Base-by-base conservation (phyloP, 1,140 invertebrate species). In the Ephestia elutella region DNA sequence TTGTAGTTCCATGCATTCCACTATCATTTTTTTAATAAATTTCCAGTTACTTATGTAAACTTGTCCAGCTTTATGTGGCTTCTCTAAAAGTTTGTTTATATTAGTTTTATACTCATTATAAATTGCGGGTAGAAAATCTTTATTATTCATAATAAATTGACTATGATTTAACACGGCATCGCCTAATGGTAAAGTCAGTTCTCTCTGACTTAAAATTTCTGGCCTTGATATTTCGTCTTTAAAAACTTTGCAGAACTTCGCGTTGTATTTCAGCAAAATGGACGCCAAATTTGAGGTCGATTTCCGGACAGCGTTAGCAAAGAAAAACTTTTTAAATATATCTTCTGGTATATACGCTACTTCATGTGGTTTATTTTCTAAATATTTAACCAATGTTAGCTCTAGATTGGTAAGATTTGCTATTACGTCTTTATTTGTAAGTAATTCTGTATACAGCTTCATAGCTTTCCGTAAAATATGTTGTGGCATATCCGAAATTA, bases 51-150 rank as follows among this genome's bases (percentile, higher is more conserved):
- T 87, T 21, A 89, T 71, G 58, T 92, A 92, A 50, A 92, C 89
- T 65, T 92, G 89, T 0, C 91, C 90, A 0, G 90, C 91, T 86
- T 92, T 93, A 56, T 92, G 91, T 0, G 92, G 92, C 69, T 92
- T 92, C 68, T 91, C 90, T 15, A 92, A 80, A 54, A 90, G 84
- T 78, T 92, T 92, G 54, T 84, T 73, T 30, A 92, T 89, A 63
- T 90, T 91, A 15, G 85, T 78, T 73, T 92, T 91, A 57, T 92
- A 90, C 62, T 90, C 86, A 32, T 89, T 79, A 73, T 90, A 92
- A 64, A 92, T 82, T 21, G 66, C 83, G 48, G 80, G 65, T 11
- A 92, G 65, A 32, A 90, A 66, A 8, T 84, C 68, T 49, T 84
- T 80, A 55, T 86, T 75, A 0, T 89, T 70, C 17, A 75, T 25